Conservation (phyloP, 2,888 invertebrate genomes). For the Liopterus haemorrhoidalis region DNA sequence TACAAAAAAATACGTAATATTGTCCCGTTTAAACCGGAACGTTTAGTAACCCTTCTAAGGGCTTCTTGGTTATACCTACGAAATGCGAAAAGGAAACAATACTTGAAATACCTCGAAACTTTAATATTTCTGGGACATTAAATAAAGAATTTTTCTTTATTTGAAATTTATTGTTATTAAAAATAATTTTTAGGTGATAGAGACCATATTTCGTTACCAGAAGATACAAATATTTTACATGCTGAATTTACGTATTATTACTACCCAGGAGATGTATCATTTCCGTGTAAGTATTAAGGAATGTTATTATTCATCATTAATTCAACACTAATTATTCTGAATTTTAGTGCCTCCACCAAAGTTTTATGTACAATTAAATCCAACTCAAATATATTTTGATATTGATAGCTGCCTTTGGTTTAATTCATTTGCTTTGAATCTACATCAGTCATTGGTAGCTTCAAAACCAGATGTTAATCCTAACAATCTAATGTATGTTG, state of each 20-base stretch:
- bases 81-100: too few species aligned
- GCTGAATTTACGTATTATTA: constrained; percentile 95
- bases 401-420: constrained; percentile 86
- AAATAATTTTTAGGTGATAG: constrained; percentile 55
- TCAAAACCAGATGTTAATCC: constrained; percentile 44
- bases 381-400: constrained; percentile 82
- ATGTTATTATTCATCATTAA: constrained; percentile 15
- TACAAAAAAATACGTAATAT: too few species aligned
- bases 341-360: constrained; percentile 88
- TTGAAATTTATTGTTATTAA: constrained; percentile 15
- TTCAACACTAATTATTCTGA: constrained; percentile 14
- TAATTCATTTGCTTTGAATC: constrained; percentile 85
- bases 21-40: too few species aligned
- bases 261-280: constrained; percentile 84
- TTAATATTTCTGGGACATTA: too few species aligned
- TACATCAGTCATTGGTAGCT: constrained; percentile 66
- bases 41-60: too few species aligned
- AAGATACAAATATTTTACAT: constrained; percentile 87
- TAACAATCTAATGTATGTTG: constrained; percentile 60
- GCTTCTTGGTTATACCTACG: too few species aligned
- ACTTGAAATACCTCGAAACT: too few species aligned
- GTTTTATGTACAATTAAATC: constrained; percentile 85
- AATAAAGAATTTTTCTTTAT: too few species aligned
- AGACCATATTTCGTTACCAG: constrained; percentile 77
- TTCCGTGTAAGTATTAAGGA: constrained; percentile 63